Base-by-base conservation (phyloP, 2,113 vertebrate genomes). In the Spermophilus dauricus region DNA sequence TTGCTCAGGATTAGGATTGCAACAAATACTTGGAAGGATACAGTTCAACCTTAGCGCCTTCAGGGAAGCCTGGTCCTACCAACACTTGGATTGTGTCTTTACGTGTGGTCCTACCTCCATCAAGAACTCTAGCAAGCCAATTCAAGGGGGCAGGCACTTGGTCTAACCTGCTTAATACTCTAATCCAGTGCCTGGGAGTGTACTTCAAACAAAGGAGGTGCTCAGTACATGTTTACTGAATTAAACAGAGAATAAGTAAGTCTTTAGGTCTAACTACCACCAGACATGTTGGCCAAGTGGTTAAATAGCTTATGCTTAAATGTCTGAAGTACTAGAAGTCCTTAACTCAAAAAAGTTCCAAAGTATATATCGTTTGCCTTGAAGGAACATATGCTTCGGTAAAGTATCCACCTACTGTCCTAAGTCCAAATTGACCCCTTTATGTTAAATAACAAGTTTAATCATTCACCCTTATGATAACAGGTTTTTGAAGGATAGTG, bases 51-150 rank as follows among this genome's bases (percentile, higher is more conserved):
- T 63, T 48, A 48, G 30, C 16, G 3, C 34, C 63, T 24, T 72
- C 48, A 78, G 8, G 48, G 2, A 7, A 95, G 28, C 0, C 0
- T 6, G 22, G 18, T 63, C 14, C 8, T 65, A 1, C 0, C 37
- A 11, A 88, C 1, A 22, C 4, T 4, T 26, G 45, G 30, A 32
- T 56, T 89, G 13, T 65, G 4, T 61, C 34, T 20, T 53, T 37
- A 30, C 1, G 53, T 65, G 30, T 7, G 18, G 0, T 73, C 67
- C 76, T n/a, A 80, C 14, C 22, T 2, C 1, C 5, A 8, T 72
- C 24, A 5, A 75, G n/a, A 80, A 42, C 4, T 30, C 75, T 9
- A 61, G 17, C 6, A 32, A 26, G 28, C 10, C 34, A 45, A 24
- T 26, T 80, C n/a, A 24, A 32, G 10, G 77, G 30, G 26, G 22